Conservation (phyloP, 2,888 invertebrate genomes). For the Acanthopleura granulata region DNA sequence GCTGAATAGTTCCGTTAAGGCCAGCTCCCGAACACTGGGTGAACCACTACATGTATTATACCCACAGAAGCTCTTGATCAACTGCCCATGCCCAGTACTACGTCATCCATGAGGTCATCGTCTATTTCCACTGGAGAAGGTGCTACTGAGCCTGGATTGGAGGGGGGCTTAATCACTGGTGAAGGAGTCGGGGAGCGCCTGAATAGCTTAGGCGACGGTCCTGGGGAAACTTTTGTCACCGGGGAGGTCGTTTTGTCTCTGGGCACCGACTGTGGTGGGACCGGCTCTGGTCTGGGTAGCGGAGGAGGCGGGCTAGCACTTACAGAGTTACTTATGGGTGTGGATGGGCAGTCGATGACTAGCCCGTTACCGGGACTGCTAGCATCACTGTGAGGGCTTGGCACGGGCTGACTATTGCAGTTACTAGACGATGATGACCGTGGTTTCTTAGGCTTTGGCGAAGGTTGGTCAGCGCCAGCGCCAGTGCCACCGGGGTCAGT, state of each 20-base stretch:
- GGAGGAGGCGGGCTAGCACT: slow-evolving; percentile 31
- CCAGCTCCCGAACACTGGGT: too few species aligned
- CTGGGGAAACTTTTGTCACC: neutral
- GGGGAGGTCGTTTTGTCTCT: slow-evolving; percentile 31
- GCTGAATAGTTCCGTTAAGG: too few species aligned
- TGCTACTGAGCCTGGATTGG: slow-evolving; percentile 31
- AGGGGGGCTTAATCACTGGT: slow-evolving; percentile 21
- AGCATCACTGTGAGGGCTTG: slow-evolving; percentile 56
- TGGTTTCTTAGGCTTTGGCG: slow-evolving; percentile 1
- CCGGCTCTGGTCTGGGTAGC: slow-evolving; percentile 31
- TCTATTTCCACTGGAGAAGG: slow-evolving; percentile 78
- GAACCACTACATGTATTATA: too few species aligned
- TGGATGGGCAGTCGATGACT: slow-evolving; percentile 66
- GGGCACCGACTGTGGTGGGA: slow-evolving; percentile 28
- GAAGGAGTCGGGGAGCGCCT: neutral
- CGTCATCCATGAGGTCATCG: slow-evolving; percentile 92
- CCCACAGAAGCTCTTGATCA: neutral
- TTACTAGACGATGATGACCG: neutral
- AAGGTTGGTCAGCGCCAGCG: neutral
- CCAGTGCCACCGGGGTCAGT: neutral
- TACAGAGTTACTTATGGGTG: slow-evolving; percentile 22
- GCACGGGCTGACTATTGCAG: slow-evolving; percentile 29
- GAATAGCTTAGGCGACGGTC: neutral
- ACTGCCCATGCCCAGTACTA: slow-evolving; percentile 71
- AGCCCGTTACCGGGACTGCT: slow-evolving; percentile 69